These are phyloP conservation scores for Latheticus oryzae DNA, from an alignment of 2,888 invertebrate species.

Conservation along the genomic window DNA sequence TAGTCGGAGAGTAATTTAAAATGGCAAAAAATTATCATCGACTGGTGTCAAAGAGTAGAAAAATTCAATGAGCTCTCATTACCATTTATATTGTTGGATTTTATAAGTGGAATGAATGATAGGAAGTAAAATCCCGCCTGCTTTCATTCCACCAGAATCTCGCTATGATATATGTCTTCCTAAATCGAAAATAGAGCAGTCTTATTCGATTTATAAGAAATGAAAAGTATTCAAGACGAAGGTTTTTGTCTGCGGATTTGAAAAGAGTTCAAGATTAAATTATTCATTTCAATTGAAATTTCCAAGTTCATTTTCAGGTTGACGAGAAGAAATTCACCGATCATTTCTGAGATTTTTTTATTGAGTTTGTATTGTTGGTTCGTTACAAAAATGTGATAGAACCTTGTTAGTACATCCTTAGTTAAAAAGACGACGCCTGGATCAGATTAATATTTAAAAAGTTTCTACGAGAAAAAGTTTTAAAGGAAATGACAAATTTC, in stretches of 20 bases:
- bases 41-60: constrained; percentile 28
- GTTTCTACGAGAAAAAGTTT: constrained; percentile 7
- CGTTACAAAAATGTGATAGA: constrained; percentile 50
- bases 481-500: constrained; percentile 14
- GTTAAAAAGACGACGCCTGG: constrained; percentile 32
- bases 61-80: constrained; percentile 33
- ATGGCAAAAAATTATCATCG: constrained; percentile 27
- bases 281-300: constrained; percentile 47
- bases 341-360: constrained; percentile 51
- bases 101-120: constrained; percentile 37
- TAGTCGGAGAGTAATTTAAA: constrained; percentile 11
- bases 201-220: constrained; percentile 47
- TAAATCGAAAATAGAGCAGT: constrained; percentile 42
- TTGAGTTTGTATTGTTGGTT: constrained; percentile 49
- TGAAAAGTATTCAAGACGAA: constrained; percentile 45
- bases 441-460: constrained; percentile 35
- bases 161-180: constrained; percentile 41
- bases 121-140: constrained; percentile 29
- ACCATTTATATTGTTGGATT: constrained; percentile 42
- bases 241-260: constrained; percentile 46
- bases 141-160: constrained; percentile 35
- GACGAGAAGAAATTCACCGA: constrained; percentile 46
- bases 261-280: constrained; percentile 45
- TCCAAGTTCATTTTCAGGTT: constrained; percentile 44
- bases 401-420: constrained; percentile 42